A percentile compares a stretch with the other conserved stretches of the same genome.
These are phyloP conservation scores for Entomyzon cyanotis DNA, from an alignment of 2,113 vertebrate species.

Conservation along the genomic window DNA sequence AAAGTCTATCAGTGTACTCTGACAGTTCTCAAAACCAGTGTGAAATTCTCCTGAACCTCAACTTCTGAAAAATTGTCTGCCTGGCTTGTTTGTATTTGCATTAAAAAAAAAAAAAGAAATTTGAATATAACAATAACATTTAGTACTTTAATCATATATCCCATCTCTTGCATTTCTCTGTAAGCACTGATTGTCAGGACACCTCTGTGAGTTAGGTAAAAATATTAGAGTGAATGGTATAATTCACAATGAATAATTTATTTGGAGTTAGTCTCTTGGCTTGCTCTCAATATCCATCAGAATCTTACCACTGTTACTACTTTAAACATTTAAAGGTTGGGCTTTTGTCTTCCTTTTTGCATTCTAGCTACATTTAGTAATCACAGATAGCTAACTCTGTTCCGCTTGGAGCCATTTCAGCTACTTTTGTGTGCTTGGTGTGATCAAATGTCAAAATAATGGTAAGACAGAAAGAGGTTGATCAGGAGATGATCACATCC, in stretches of 20 bases:
- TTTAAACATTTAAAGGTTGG: not conserved
- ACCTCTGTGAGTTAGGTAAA: not conserved
- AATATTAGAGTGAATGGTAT: not conserved
- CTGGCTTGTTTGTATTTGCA: not conserved
- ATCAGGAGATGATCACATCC: not conserved
- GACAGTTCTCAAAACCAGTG: not conserved
- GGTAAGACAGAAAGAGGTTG: not conserved
- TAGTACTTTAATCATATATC: not conserved
- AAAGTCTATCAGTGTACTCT: not conserved
- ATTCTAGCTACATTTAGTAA: not conserved
- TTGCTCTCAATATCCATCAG: not conserved
- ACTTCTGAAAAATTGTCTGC: not conserved
- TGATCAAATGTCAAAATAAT: not conserved
- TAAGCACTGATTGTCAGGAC: not conserved
- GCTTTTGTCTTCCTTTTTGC: not conserved
- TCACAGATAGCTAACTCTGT: not conserved
- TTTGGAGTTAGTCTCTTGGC: not conserved
- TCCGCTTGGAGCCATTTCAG: not conserved
- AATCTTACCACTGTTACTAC: not conserved
- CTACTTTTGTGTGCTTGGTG: not conserved
- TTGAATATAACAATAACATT: not conserved
- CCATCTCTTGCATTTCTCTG: not conserved
- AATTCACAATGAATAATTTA: constrained; percentile 25
- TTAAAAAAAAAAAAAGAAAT: not conserved
- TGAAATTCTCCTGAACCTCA: not conserved